phyloP scores from a whole-genome alignment of 2,888 invertebrate species.

The Tetrapedia diversipes region DNA sequence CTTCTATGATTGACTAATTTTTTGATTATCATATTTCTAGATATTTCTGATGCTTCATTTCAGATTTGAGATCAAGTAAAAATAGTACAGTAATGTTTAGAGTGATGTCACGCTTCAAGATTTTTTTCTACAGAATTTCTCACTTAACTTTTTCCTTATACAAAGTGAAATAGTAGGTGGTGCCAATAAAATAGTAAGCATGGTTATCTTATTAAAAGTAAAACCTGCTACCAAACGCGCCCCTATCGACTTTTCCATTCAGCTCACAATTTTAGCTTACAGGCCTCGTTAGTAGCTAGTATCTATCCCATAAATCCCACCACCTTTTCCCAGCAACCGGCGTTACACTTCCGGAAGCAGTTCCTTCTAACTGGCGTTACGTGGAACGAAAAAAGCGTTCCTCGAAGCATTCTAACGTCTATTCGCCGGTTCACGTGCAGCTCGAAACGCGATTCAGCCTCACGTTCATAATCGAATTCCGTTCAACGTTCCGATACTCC shows the following conservation, averaged over 20 bases:
- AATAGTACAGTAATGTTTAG: too few relatives aligned
- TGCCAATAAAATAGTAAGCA: too few relatives aligned
- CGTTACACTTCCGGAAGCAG: background rate
- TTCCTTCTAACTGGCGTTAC: background rate
- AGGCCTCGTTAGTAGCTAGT: background rate
- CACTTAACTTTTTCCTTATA: too few relatives aligned
- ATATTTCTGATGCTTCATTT: too few relatives aligned
- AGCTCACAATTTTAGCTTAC: background rate
- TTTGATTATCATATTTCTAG: too few relatives aligned
- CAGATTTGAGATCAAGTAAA: too few relatives aligned
- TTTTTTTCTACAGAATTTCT: too few relatives aligned
- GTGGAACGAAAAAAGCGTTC: background rate
- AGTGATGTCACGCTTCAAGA: too few relatives aligned
- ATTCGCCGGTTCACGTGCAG: slow-evolving; percentile 5
- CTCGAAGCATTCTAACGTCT: background rate
- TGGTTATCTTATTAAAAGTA: too few relatives aligned
- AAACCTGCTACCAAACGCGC: background rate
- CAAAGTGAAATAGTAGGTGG: too few relatives aligned
- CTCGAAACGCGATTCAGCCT: slow-evolving; percentile 2
- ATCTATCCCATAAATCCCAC: background rate
- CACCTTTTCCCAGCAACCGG: too few relatives aligned
- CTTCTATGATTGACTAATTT: too few relatives aligned
- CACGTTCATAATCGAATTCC: slow-evolving; percentile 38
- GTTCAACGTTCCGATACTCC: slow-evolving; percentile 19
- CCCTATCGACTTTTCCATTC: background rate